Percentiles rank a stretch among this genome's conserved stretches.
Evolutionary conservation across 2,888 invertebrate species (phyloP).

Genomic region (Hirudinaria manillensis): DNA sequence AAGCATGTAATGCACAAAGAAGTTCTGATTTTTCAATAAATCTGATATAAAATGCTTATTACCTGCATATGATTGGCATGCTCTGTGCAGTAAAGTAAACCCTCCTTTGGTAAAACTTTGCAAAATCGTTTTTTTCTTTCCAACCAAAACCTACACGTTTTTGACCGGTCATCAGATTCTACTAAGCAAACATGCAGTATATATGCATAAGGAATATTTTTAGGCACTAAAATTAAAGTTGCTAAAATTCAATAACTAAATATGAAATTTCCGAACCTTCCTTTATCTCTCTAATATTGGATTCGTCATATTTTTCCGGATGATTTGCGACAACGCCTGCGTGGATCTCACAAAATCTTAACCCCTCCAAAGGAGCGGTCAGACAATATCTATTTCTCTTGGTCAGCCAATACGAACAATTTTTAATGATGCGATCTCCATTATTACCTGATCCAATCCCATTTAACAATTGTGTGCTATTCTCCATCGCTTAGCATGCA

Average conservation of each 20-base stretch:
- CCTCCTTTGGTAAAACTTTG: constrained; percentile 16
- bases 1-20: too few species aligned
- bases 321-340: too few species aligned
- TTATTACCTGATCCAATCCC: too few species aligned
- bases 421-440: background rate
- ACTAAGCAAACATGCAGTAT: background rate
- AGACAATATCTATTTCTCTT: constrained; percentile 25
- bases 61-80: constrained; percentile 13
- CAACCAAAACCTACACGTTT: constrained; percentile 12
- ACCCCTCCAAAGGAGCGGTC: constrained; percentile 12
- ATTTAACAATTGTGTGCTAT: too few species aligned
- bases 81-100: background rate
- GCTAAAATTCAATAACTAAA: too few species aligned
- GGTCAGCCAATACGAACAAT: constrained; percentile 16
- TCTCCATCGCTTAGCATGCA: too few species aligned
- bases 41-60: too few species aligned
- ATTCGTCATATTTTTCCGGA: too few species aligned
- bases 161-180: background rate
- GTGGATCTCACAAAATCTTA: constrained; percentile 15
- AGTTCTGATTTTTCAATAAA: too few species aligned
- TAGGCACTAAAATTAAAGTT: too few species aligned
- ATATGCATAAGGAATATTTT: background rate
- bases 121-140: constrained; percentile 25
- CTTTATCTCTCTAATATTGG: too few species aligned
- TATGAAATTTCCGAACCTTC: too few species aligned